Percentiles rank a stretch among this genome's conserved stretches.
Evolutionary conservation across 2,797 vertebrate species (phyloP).

Genomic region (Lepus townsendii): DNA sequence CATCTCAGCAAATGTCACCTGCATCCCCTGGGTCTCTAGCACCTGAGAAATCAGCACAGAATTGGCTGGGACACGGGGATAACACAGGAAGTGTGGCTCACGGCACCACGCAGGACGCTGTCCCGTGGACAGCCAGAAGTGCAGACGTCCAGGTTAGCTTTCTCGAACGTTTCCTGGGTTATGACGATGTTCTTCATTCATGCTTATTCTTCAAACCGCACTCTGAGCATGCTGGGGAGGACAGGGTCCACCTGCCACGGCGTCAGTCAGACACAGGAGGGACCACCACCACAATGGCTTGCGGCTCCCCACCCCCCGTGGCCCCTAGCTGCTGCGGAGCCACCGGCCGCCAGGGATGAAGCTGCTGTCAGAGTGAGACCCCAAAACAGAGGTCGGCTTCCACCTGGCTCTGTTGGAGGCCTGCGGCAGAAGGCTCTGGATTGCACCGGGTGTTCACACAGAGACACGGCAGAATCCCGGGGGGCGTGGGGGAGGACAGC

Average conservation of each 20-base stretch:
- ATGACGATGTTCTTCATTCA: neutral
- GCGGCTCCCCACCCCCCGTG: neutral
- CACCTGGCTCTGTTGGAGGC: neutral
- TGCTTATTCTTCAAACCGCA: neutral
- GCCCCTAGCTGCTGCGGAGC: neutral
- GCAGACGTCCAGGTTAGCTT: neutral
- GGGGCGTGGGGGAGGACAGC: neutral
- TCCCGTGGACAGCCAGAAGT: neutral
- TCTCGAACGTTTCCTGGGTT: neutral
- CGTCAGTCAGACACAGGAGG: neutral
- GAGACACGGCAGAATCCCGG: neutral
- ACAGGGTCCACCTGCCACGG: neutral
- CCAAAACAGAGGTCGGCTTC: neutral
- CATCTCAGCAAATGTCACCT: neutral
- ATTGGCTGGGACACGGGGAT: neutral
- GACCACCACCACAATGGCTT: neutral
- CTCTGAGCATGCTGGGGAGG: neutral
- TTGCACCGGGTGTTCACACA: neutral
- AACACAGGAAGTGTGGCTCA: neutral
- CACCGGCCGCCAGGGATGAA: neutral
- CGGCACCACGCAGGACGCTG: neutral
- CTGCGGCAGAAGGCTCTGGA: neutral
- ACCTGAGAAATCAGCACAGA: slow-evolving; percentile 5
- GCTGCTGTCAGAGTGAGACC: neutral
- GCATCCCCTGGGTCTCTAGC: neutral